Base-by-base conservation (phyloP, 2,888 invertebrate species). In the Ectemnius cavifrons region DNA sequence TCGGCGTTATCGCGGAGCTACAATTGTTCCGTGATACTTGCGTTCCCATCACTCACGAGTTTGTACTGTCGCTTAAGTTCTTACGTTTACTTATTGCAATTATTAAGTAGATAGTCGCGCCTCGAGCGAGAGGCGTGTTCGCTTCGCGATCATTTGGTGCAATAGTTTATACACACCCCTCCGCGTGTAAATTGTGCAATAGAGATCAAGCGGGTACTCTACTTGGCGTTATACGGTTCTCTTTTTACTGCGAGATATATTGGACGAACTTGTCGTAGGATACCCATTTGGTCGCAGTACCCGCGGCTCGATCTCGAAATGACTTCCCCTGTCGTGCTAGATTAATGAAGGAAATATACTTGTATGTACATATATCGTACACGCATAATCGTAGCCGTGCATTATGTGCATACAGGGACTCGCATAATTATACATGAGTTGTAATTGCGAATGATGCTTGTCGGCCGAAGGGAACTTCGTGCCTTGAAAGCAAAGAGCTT, bases 91-190 rank as follows among this genome's bases (percentile, higher is more conserved):
- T 28, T 65, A 52, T 64, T 11, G 16, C 20, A 47, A 46, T 58
- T 37, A 4, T 49, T 37, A 27, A 14, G 72, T 59, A 66, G 37
- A 37, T 47, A 59, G 37, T 28, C 65, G 57, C 61, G 59, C 60
- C 46, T 16, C 57, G 28, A 63, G 67, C 57, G 66, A 67, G 68
- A 67, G 45, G 23, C 18, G 47, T 49, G 59, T 80, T 67, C 46
- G 63, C 66, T 60, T 49, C 64, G 67, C 61, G 56, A 64, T 74
- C 72, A 73, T 76, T 81, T 74, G 77, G 83, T 82, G 83, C 82
- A 82, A 83, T 79, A 81, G 66, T 71, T 72, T 62, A 52, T 20
- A 46, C 23, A 56, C 5, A 68, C 71, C 64, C 57, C 49, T 20
- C 66, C 49, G 52, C 67, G 56, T 60, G 57, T 64, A 64, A 77